phyloP scores from a whole-genome alignment of 1,140 invertebrate species.

The Habropoda laboriosa region DNA sequence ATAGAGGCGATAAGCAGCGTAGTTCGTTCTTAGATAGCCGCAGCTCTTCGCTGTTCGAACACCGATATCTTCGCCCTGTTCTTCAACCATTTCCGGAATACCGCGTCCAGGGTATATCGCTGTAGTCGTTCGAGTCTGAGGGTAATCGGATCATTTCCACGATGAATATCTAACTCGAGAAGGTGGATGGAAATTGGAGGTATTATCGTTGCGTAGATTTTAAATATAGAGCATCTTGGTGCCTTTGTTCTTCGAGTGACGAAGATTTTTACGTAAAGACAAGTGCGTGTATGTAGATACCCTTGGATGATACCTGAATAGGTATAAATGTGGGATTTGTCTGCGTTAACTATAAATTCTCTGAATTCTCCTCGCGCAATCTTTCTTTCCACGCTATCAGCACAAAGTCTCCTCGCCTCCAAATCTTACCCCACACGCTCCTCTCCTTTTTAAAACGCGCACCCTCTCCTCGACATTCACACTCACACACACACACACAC shows the following conservation, averaged over 20 bases:
- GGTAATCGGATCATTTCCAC: constrained; percentile 7
- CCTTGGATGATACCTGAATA: background rate
- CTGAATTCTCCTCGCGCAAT: too few species aligned
- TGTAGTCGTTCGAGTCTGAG: too few species aligned
- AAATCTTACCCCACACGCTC: too few species aligned
- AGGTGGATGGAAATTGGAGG: constrained; percentile 17
- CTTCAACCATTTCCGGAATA: constrained; percentile 28
- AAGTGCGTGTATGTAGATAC: background rate
- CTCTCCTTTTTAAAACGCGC: too few species aligned
- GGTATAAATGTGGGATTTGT: too few species aligned
- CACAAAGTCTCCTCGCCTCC: too few species aligned
- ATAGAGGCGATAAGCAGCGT: constrained; percentile 16
- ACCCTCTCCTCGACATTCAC: too few species aligned
- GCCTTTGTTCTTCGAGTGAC: background rate
- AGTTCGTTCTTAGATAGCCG: constrained; percentile 28
- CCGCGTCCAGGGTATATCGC: too few species aligned
- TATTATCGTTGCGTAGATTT: background rate
- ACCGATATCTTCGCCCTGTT: background rate
- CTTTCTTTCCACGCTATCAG: too few species aligned
- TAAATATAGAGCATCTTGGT: background rate
- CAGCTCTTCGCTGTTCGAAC: constrained; percentile 6
- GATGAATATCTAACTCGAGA: constrained; percentile 19
- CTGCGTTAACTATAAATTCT: too few species aligned
- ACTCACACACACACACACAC: too few species aligned
- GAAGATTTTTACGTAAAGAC: too few species aligned